A percentile compares a stretch with the other conserved stretches of the same genome.
Conservation (phyloP, 2,797 vertebrate species). For the Trachurus trachurus region DNA sequence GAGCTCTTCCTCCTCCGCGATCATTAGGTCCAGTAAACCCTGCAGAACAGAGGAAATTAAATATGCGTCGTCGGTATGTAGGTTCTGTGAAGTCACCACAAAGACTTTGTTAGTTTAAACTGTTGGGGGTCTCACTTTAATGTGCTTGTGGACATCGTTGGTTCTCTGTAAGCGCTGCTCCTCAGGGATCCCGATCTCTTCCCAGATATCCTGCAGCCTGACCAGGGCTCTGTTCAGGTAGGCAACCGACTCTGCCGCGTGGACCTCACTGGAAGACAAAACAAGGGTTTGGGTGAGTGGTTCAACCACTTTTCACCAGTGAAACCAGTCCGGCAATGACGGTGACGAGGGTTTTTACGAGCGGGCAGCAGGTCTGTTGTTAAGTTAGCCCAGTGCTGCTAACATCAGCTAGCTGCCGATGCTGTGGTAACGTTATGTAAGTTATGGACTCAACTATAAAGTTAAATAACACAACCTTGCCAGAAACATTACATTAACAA, state of each 20-base stretch:
- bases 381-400: neutral
- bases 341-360: neutral
- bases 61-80: neutral
- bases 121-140: slow-evolving; percentile 86
- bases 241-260: slow-evolving; percentile 91
- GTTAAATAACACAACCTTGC: neutral
- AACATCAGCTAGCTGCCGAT: neutral
- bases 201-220: slow-evolving; percentile 93
- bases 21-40: slow-evolving; percentile 93
- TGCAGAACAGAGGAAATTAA: slow-evolving; percentile 49
- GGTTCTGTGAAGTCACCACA: neutral
- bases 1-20: slow-evolving; percentile 91
- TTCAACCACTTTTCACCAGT: neutral
- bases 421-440: too few relatives aligned
- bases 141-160: slow-evolving; percentile 89
- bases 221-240: slow-evolving; percentile 90
- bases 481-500: neutral
- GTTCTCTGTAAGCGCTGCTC: slow-evolving; percentile 93
- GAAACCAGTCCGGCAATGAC: neutral
- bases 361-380: too few relatives aligned
- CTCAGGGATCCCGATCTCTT: slow-evolving; percentile 95
- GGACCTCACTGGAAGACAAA: slow-evolving; percentile 86
- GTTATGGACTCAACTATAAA: neutral
- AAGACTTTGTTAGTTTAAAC: too few relatives aligned
- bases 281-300: neutral